A percentile compares a stretch with the other conserved stretches of the same genome.
Conservation (phyloP, 2,888 invertebrate species). For the Alsophila aescularia region DNA sequence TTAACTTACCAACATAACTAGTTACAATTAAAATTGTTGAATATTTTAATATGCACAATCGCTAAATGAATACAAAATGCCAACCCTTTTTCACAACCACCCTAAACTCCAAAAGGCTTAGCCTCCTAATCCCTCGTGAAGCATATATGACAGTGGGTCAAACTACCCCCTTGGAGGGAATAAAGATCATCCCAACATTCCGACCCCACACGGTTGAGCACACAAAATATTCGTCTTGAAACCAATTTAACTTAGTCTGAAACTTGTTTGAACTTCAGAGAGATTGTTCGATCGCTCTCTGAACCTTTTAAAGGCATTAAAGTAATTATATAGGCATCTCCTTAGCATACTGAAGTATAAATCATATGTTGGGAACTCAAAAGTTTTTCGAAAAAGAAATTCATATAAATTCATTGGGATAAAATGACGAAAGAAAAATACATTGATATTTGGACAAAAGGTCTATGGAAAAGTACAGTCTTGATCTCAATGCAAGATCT, state of each 20-base stretch:
- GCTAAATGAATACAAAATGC: not conserved
- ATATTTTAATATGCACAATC: too few relatives aligned
- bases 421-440: too few relatives aligned
- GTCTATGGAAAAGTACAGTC: too few relatives aligned
- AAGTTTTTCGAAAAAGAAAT: not conserved
- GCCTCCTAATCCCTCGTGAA: not conserved
- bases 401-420: too few relatives aligned
- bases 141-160: conserved; percentile 5
- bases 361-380: not conserved
- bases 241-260: conserved; percentile 60
- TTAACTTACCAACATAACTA: not conserved
- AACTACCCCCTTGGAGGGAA: conserved; percentile 11
- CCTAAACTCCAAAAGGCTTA: not conserved
- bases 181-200: conserved; percentile 34
- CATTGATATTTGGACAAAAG: too few relatives aligned
- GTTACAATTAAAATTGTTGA: too few relatives aligned
- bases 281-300: conserved; percentile 52
- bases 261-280: conserved; percentile 54
- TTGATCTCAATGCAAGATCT: too few relatives aligned
- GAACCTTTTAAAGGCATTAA: conserved; percentile 51
- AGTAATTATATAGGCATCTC: conserved; percentile 57
- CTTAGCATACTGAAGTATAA: conserved; percentile 11
- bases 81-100: not conserved
- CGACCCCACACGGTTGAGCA: conserved; percentile 43
- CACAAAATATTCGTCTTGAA: conserved; percentile 54